Conservation (phyloP, 1,140 invertebrate species). For the Halesus radiatus region DNA sequence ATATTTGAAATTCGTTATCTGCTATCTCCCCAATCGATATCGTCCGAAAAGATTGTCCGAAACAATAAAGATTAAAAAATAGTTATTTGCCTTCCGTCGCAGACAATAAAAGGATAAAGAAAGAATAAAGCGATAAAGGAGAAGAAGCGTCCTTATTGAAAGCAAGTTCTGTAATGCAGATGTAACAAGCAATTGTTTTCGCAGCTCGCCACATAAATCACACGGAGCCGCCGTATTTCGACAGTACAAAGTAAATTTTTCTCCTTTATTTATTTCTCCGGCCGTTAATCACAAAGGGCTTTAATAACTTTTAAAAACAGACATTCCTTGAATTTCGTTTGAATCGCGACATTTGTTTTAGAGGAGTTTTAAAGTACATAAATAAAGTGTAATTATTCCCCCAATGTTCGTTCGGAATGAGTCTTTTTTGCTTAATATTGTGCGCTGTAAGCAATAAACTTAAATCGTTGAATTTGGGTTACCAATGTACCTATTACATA, state of each 20-base stretch:
- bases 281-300: slow-evolving; percentile 44
- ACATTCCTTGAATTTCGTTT: slow-evolving; percentile 40
- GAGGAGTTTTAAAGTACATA: slow-evolving; percentile 30
- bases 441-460: no score
- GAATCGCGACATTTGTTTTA: slow-evolving; percentile 41
- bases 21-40: no score
- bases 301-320: slow-evolving; percentile 43
- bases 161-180: slow-evolving; percentile 36
- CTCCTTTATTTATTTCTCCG: slow-evolving; percentile 41
- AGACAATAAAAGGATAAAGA: slow-evolving; percentile 35
- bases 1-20: no score
- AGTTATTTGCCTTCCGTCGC: not conserved
- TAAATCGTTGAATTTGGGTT: not conserved
- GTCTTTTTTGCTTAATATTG: not conserved
- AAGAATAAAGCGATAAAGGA: slow-evolving; percentile 17
- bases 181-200: slow-evolving; percentile 48
- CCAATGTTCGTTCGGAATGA: slow-evolving; percentile 27
- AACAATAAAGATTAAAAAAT: not conserved
- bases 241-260: slow-evolving; percentile 44
- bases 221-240: slow-evolving; percentile 31
- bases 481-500: not conserved
- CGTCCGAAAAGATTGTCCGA: no score
- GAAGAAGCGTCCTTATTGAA: slow-evolving; percentile 35
- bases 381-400: slow-evolving; percentile 35
- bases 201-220: slow-evolving; percentile 41